Base-by-base conservation (phyloP, 2,888 invertebrate genomes). In the Chorisops tibialis region DNA sequence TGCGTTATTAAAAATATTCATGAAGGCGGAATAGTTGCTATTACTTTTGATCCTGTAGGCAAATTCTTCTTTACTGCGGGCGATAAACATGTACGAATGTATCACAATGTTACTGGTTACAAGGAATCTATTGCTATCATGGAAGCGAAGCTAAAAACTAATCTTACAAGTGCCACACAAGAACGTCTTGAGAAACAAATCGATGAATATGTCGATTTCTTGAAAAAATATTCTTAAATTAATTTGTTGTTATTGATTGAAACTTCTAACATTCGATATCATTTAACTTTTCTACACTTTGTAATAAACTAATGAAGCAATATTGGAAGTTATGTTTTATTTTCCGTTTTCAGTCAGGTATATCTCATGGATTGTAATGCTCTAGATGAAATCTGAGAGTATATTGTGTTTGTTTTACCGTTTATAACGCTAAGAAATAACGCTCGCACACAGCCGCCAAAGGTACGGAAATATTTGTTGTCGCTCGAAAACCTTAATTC, bases 61-160 rank as follows among this genome's bases (percentile, higher is more conserved):
- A 87, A 87, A 72, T 88, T 86, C 72, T 71, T 93, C 45, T 81
- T 89, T 67, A 84, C 86, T 0, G 82, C 87, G 60, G 91, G 91
- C 12, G 91, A 91, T 68, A 86, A 85, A 67, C 87, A 86, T 50
- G 85, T 94, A 11, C 81, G 89, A 41, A 83, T 94, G 56, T 86
- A 93, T 70, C 87, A 89, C 74, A 95, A 94, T 70, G 80, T 89
- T 5, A 82, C 86, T n/a, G 89, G 88, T 4, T 84, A 84, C 69
- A 79, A 81, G 60, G 79, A 76, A 67, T 76, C 73, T 48, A 81
- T 80, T 69, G 75, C 75, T 35, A 75, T 78, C 4, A 79, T 82
- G 11, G 79, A 77, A 67, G 75, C 77, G 24, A 83, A 82, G 67
- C 76, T 88, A 39, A 76, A 80, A 50, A 79, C 82, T 62, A 82